A percentile compares a stretch with the other conserved stretches of the same genome.
Evolutionary conservation across 1,140 invertebrate genomes (phyloP).

Genomic region (Rhopalosiphum padi): DNA sequence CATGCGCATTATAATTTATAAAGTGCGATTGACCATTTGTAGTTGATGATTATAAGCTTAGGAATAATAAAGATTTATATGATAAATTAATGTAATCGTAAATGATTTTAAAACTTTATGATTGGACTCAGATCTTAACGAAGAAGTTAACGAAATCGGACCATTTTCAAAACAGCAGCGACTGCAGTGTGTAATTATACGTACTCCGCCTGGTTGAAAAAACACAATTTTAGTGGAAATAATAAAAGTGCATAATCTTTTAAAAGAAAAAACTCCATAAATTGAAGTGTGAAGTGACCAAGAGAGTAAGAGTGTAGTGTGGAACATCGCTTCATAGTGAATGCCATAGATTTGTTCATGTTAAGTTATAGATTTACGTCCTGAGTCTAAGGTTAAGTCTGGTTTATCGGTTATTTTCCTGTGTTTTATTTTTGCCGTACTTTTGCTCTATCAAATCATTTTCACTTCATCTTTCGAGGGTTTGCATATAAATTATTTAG

Average conservation of each 20-base stretch:
- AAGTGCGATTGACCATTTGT: not conserved
- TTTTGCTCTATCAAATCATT: too few relatives aligned
- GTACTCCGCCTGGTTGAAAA: not conserved
- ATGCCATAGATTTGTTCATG: too few relatives aligned
- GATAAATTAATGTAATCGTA: not conserved
- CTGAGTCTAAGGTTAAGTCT: too few relatives aligned
- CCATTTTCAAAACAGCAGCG: not conserved
- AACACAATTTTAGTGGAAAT: not conserved
- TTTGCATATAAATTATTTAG: not conserved
- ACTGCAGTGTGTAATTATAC: not conserved
- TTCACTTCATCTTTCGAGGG: too few relatives aligned
- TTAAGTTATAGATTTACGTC: too few relatives aligned
- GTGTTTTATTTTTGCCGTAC: too few relatives aligned
- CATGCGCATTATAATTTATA: rapidly evolving
- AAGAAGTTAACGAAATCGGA: not conserved
- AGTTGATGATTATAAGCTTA: not conserved
- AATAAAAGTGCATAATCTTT: too few relatives aligned
- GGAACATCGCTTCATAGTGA: too few relatives aligned
- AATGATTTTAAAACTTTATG: not conserved
- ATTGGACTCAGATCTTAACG: not conserved
- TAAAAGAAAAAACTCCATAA: too few relatives aligned
- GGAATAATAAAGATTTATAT: not conserved
- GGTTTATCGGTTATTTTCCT: too few relatives aligned
- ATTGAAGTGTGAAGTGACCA: too few relatives aligned
- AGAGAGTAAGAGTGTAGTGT: too few relatives aligned